phyloP scores from a whole-genome alignment of 2,888 invertebrate genomes.

The Teleogryllus oceanicus region DNA sequence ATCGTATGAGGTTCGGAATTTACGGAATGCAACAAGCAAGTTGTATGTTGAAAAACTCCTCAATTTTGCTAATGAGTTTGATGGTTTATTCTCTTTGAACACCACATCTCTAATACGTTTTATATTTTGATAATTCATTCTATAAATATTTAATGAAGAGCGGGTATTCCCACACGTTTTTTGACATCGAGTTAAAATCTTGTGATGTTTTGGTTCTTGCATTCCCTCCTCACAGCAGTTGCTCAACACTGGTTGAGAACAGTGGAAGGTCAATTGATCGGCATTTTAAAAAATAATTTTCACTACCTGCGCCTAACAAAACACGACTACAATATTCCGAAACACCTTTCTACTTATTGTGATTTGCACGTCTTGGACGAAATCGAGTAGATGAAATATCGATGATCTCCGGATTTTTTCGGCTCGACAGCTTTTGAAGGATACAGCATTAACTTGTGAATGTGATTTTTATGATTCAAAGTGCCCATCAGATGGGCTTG shows the following conservation, averaged over 20 bases:
- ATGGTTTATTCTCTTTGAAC: no score
- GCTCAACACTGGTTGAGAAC: neutral
- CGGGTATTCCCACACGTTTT: neutral
- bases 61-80: no score
- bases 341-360: slow-evolving; percentile 3
- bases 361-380: slow-evolving; percentile 18
- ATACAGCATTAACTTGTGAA: neutral
- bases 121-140: no score
- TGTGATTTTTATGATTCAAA: neutral
- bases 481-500: no score
- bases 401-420: neutral
- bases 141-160: no score
- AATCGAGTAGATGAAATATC: neutral
- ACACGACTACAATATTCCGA: neutral
- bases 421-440: neutral
- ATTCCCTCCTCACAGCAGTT: neutral
- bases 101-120: no score
- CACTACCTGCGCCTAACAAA: slow-evolving; percentile 9
- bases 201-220: neutral
- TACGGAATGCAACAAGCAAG: no score
- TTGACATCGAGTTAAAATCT: neutral
- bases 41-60: no score
- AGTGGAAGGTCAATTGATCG: neutral
- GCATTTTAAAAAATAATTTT: neutral
- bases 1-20: no score